phyloP scores from a whole-genome alignment of 2,888 invertebrate species.

The Lepidochrysops patricia region DNA sequence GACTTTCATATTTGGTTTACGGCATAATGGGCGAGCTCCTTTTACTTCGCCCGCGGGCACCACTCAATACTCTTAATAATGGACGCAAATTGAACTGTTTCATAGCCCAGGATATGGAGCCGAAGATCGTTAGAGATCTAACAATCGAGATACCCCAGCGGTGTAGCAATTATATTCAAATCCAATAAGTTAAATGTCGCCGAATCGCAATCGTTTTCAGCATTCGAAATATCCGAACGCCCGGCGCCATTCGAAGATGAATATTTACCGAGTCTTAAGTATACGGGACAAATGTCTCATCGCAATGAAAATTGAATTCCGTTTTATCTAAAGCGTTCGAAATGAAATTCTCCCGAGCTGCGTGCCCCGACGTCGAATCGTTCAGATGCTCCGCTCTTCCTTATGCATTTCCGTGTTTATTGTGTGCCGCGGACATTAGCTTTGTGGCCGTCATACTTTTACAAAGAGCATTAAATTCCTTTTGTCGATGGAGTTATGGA shows the following conservation, averaged over 20 bases:
- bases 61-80: neutral
- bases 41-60: neutral
- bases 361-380: slow-evolving; percentile 56
- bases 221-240: slow-evolving; percentile 2
- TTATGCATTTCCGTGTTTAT: slow-evolving; percentile 36
- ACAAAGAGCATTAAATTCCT: slow-evolving; percentile 1
- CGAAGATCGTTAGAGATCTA: neutral
- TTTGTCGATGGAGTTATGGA: slow-evolving; percentile 1
- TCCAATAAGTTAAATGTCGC: neutral
- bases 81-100: neutral
- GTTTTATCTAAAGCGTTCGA: slow-evolving; percentile 48
- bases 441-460: slow-evolving; percentile 12
- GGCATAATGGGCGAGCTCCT: neutral
- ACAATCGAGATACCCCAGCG: neutral
- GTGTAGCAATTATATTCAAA: slow-evolving; percentile 7
- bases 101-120: neutral
- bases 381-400: slow-evolving; percentile 36
- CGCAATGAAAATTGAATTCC: slow-evolving; percentile 52
- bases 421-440: slow-evolving; percentile 19
- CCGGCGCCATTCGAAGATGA: neutral
- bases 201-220: slow-evolving; percentile 1
- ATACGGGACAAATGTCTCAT: slow-evolving; percentile 23
- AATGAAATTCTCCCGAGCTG: slow-evolving; percentile 57
- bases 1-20: slow-evolving; percentile 9
- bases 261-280: slow-evolving; percentile 17